Base-by-base conservation (phyloP, 2,888 invertebrate genomes). In the Cylindroiulus punctatus region DNA sequence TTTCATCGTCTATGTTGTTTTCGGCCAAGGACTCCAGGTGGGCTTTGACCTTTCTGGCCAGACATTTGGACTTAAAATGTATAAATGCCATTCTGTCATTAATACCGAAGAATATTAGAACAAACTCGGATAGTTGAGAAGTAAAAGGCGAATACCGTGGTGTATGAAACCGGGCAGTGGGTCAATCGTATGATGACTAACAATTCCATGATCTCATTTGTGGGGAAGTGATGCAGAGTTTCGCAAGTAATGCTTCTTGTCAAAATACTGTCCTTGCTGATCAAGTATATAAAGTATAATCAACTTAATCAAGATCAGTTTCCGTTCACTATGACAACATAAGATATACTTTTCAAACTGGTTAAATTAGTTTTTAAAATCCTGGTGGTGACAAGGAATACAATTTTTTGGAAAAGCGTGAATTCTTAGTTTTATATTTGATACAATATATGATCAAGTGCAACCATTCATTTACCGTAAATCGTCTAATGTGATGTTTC, bases 41-140 rank as follows among this genome's bases (percentile, higher is more conserved):
- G 17, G 5, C 22, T 57, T 85, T 85, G 19, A 85, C 30, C 40
- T 85, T 85, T 22, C 7, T 52, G 12, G 65, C 57, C 14, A 85
- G 14, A 40, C 85, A 85, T 85, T 65, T 85, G 14, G 47, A 19
- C 85, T 85, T 32, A 84, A 36, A 32, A 84, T n/a, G n/a, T n/a
- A n/a, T n/a, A n/a, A n/a, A n/a, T n/a, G n/a, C n/a, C n/a, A n/a
- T n/a, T n/a, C 8, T 8, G 30, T 26, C 76, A 76, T 76, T 22
- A 22, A 76, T 32, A 81, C 32, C n/a, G n/a, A n/a, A n/a, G n/a
- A n/a, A n/a, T n/a, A n/a, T n/a, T n/a, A n/a, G n/a, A n/a, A n/a
- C n/a, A n/a, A n/a, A n/a, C n/a, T n/a, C n/a, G n/a, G n/a, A n/a
- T n/a, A n/a, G n/a, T n/a, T 36, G 36, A 17, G 81, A 81, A 81